Evolutionary conservation across 2,797 vertebrate species (phyloP).

Genomic region (Anguilla anguilla): DNA sequence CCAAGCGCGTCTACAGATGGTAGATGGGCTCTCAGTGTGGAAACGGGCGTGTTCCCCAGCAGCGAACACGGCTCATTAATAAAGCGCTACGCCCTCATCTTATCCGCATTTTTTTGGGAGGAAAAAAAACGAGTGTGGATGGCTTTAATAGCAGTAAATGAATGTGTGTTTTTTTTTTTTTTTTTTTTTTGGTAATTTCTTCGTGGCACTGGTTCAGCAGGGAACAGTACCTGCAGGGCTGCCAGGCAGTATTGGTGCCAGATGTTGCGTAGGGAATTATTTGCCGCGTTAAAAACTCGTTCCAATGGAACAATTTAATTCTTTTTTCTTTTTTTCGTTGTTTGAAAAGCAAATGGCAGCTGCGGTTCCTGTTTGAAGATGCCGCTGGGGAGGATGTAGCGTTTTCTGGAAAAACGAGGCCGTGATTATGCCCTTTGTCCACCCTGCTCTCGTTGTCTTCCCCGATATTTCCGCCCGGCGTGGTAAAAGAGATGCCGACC

Average conservation of each 20-base stretch:
- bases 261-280: conserved; percentile 78
- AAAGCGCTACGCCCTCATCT: conserved; percentile 34
- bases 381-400: conserved; percentile 51
- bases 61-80: neutral
- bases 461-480: conserved; percentile 38
- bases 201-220: conserved; percentile 73
- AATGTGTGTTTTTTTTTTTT: conserved; percentile 65
- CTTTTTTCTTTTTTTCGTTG: conserved; percentile 40
- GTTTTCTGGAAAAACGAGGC: conserved; percentile 58
- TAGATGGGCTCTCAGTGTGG: neutral
- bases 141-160: conserved; percentile 77
- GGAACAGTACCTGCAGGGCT: conserved; percentile 73
- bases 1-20: neutral
- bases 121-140: conserved; percentile 62
- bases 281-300: conserved; percentile 83
- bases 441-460: conserved; percentile 47
- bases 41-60: neutral
- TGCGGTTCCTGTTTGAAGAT: conserved; percentile 62
- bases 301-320: conserved; percentile 82
- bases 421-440: conserved; percentile 64
- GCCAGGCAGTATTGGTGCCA: conserved; percentile 87
- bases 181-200: conserved; percentile 72
- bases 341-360: conserved; percentile 29
- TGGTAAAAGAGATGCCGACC: conserved; percentile 31
- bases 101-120: conserved; percentile 49